Conservation (phyloP, 2,113 vertebrate species). For the Scatophagus argus region DNA sequence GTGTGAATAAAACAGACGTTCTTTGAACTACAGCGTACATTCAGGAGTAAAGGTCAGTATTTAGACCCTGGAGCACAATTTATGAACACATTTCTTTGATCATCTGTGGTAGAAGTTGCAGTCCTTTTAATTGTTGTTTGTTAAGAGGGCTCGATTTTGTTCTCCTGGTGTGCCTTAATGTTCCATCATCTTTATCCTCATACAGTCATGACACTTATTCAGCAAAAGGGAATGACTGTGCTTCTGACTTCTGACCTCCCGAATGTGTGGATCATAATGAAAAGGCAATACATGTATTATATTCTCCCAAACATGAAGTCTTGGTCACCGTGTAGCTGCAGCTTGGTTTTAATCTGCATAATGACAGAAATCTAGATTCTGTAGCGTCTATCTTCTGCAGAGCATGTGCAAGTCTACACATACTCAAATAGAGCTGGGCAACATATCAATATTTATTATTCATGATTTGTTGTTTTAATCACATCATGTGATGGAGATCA, state of each 20-base stretch:
- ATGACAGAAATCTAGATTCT: constrained; percentile 29
- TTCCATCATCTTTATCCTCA: constrained; percentile 4
- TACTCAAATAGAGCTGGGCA: constrained; percentile 29
- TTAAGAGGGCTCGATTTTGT: not conserved
- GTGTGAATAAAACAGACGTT: constrained; percentile 22
- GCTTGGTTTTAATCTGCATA: constrained; percentile 54
- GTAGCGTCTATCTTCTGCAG: constrained; percentile 45
- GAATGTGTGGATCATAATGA: constrained; percentile 34
- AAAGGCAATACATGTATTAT: constrained; percentile 30
- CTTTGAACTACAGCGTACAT: constrained; percentile 48
- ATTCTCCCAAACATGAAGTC: constrained; percentile 53
- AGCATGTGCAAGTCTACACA: constrained; percentile 43
- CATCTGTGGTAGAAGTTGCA: not conserved
- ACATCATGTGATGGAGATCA: constrained; percentile 25
- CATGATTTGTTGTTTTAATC: constrained; percentile 9
- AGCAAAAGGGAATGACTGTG: constrained; percentile 46
- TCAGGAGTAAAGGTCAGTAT: constrained; percentile 51
- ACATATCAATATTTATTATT: constrained; percentile 22
- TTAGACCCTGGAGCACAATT: constrained; percentile 5
- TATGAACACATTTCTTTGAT: constrained; percentile 2
- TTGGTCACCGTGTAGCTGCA: constrained; percentile 39
- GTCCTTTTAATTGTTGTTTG: constrained; percentile 23
- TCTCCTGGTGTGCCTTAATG: not conserved
- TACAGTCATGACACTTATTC: constrained; percentile 31
- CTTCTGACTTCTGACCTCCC: constrained; percentile 39